Evolutionary conservation across 1,140 invertebrate species (phyloP).

Genomic region (Triops cancriformis): DNA sequence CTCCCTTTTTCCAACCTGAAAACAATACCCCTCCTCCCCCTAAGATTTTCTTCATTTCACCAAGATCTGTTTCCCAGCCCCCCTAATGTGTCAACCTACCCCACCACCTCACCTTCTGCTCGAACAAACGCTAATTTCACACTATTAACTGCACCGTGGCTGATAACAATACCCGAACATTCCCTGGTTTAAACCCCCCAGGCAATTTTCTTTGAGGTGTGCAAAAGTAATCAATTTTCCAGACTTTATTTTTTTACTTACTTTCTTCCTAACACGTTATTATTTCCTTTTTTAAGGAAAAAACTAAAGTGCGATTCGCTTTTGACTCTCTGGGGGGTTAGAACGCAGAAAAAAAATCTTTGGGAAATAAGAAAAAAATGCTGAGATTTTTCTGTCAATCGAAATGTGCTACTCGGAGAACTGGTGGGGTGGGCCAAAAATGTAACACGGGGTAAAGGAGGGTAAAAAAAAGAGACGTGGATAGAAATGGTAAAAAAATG

Average conservation of each 20-base stretch:
- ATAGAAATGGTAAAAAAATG: constrained; percentile 11
- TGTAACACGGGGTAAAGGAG: neutral
- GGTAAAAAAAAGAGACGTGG: neutral
- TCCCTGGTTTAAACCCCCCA: neutral
- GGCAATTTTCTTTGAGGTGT: neutral
- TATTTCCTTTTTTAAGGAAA: neutral
- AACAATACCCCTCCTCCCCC: neutral
- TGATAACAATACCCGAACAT: neutral
- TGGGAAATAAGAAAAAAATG: neutral
- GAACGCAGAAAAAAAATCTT: neutral
- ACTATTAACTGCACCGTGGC: constrained; percentile 9
- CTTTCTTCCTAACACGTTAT: neutral
- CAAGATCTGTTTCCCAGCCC: neutral
- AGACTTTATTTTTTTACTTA: neutral
- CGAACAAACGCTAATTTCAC: constrained; percentile 6
- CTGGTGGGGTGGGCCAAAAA: neutral
- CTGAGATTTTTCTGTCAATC: constrained; percentile 7
- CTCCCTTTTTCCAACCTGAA: neutral
- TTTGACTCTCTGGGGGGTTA: neutral
- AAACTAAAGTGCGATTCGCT: neutral
- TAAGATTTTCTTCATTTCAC: neutral
- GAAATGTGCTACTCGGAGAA: neutral
- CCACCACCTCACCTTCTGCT: neutral
- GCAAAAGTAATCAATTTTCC: neutral
- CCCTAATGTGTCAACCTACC: neutral